Percentiles rank a stretch among this genome's conserved stretches.
phyloP scores from a whole-genome alignment of 2,888 invertebrate species.

The Pyrrhosoma nymphula region DNA sequence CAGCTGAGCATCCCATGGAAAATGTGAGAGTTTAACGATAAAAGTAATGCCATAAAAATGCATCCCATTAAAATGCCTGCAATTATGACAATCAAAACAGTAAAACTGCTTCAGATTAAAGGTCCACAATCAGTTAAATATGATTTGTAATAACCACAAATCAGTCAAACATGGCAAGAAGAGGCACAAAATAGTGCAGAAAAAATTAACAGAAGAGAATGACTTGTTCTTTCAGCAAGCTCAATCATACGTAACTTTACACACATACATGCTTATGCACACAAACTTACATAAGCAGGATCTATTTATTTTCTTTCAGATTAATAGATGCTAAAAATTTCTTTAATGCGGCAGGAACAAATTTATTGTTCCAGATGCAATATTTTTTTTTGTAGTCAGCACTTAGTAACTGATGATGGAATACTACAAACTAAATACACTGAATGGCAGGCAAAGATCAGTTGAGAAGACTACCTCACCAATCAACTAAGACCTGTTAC shows the following conservation, averaged over 20 bases:
- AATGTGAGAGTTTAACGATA: neutral
- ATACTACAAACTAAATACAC: slow-evolving; percentile 61
- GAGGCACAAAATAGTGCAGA: slow-evolving; percentile 60
- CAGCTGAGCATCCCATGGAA: slow-evolving; percentile 29
- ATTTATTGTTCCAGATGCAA: slow-evolving; percentile 32
- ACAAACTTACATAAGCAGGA: slow-evolving; percentile 60
- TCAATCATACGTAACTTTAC: slow-evolving; percentile 60
- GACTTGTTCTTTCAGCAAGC: slow-evolving; percentile 53
- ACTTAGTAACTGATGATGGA: slow-evolving; percentile 57
- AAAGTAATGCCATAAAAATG: slow-evolving; percentile 19
- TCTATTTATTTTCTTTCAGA: slow-evolving; percentile 51
- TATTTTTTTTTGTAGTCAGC: slow-evolving; percentile 54
- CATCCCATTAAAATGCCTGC: neutral
- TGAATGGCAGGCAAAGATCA: slow-evolving; percentile 65
- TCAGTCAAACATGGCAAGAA: slow-evolving; percentile 41
- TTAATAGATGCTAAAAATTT: slow-evolving; percentile 60
- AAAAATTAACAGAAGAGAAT: slow-evolving; percentile 25
- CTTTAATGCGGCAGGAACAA: slow-evolving; percentile 56
- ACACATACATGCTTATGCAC: slow-evolving; percentile 67
- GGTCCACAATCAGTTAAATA: neutral
- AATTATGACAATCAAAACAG: neutral
- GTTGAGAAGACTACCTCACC: slow-evolving; percentile 58
- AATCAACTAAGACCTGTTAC: slow-evolving; percentile 64
- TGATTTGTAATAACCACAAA: neutral
- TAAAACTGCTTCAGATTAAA: neutral